These are phyloP conservation scores for Chaetodon trifasciatus DNA, from an alignment of 2,797 vertebrate genomes.

Conservation along the genomic window DNA sequence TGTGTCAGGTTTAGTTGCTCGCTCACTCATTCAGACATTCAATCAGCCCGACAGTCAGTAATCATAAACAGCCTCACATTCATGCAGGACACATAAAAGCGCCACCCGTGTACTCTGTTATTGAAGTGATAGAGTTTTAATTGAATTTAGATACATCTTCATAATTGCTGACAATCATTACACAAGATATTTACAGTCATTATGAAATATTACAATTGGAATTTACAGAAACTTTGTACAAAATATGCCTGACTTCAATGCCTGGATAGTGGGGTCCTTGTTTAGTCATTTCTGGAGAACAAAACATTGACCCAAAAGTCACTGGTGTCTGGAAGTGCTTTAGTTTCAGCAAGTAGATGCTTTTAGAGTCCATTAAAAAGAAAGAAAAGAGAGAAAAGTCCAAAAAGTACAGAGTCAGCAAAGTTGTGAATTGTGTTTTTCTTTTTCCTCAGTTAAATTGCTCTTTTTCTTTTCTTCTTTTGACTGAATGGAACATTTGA, in stretches of 20 bases:
- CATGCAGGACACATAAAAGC: conserved; percentile 69
- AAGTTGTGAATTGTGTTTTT: conserved; percentile 78
- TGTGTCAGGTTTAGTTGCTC: conserved; percentile 48
- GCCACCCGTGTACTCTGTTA: conserved; percentile 67
- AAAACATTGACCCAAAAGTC: conserved; percentile 81
- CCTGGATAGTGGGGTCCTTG: conserved; percentile 83
- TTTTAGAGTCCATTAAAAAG: conserved; percentile 85
- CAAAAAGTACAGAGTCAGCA: conserved; percentile 82
- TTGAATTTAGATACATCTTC: conserved; percentile 90
- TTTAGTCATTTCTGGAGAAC: conserved; percentile 81
- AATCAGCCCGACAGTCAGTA: conserved; percentile 59
- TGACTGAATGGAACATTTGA: conserved; percentile 82
- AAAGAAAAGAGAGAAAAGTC: conserved; percentile 81
- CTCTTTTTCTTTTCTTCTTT: conserved; percentile 69
- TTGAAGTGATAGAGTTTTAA: conserved; percentile 88
- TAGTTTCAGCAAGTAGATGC: conserved; percentile 82
- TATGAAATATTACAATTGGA: conserved; percentile 91
- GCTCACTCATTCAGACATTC: conserved; percentile 66
- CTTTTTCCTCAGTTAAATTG: conserved; percentile 75
- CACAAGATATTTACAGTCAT: conserved; percentile 90
- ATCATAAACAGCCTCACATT: conserved; percentile 48
- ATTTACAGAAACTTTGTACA: conserved; percentile 90
- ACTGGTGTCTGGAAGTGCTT: conserved; percentile 85
- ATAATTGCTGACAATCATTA: conserved; percentile 90
- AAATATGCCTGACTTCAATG: conserved; percentile 87